Conservation (phyloP, 1,140 invertebrate genomes). For the Mercenaria mercenaria region DNA sequence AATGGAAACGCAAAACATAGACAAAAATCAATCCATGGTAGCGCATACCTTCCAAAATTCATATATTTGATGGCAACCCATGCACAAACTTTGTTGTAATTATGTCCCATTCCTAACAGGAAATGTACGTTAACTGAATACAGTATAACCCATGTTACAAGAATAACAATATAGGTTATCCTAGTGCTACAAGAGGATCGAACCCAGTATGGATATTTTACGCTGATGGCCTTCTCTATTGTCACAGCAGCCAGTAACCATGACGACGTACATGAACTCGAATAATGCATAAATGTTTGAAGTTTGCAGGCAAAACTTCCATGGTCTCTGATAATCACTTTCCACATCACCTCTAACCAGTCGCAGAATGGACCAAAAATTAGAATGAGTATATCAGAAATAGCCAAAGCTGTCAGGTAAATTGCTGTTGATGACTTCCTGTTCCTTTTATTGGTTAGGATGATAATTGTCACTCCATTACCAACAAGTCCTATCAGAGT, state of each 20-base stretch:
- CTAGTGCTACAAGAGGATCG: constrained; percentile 21
- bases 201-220: constrained; percentile 55
- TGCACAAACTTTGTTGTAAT: constrained; percentile 34
- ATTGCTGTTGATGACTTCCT: constrained; percentile 64
- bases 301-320: constrained; percentile 62
- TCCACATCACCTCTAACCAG: constrained; percentile 61
- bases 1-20: constrained; percentile 49
- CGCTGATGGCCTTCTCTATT: constrained; percentile 60
- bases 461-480: constrained; percentile 71
- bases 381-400: constrained; percentile 72
- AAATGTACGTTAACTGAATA: constrained; percentile 55
- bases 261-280: constrained; percentile 62
- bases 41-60: constrained; percentile 58
- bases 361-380: constrained; percentile 63
- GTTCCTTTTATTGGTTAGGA: constrained; percentile 62
- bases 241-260: constrained; percentile 70
- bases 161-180: constrained; percentile 4
- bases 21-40: constrained; percentile 71
- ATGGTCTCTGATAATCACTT: constrained; percentile 40
- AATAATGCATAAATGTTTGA: constrained; percentile 44
- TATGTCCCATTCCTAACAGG: constrained; percentile 63
- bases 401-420: constrained; percentile 71
- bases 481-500: constrained; percentile 68
- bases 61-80: not conserved
- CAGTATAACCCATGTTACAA: constrained; percentile 26